Evolutionary conservation across 2,888 invertebrate species (phyloP), one percentile per base, ranked within the genome.

Genomic region (Cheilosia scutellata): DNA sequence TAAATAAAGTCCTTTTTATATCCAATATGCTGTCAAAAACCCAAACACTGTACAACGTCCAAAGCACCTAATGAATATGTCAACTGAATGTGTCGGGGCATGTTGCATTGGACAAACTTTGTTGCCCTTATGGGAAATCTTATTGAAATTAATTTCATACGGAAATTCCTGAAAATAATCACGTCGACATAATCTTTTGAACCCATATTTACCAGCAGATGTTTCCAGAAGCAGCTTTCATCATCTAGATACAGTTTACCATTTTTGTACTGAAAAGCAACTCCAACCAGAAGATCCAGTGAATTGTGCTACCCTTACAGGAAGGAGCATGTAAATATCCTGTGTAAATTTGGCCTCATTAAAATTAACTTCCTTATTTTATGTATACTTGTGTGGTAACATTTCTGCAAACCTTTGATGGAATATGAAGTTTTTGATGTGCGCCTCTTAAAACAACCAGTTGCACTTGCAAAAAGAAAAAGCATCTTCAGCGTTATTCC

Each of bases 351-450:
- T 47, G 47, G 16, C 63, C 40, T 70, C 16, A 70, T 70, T 70
- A 71, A 76, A 76, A 82, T 82, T 77, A 77, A 82, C 77, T 82
- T 82, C 77, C 70, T 71, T 65, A 77, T 65, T 63, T 57, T 75
- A 31, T 71, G 51, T 37, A 44, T 65, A 20, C 62, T 58, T 16
- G 57, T 60, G 51, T 5, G 33, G 27, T 47, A 7, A 20, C 25
- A 65, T n/a, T 9, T 63, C n/a, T 42, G 25, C 47, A 31, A 29
- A 72, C 51, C 58, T 72, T 58, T 58, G 63, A 72, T 40, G 51
- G 63, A 13, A 58, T 49, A 11, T 62, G 40, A 11, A 20, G 42
- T 37, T 44, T 31, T 16, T 33, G 27, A 44, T 42, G 53, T 71
- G 25, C 16, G 42, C 51, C 7, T 29, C 27, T 55, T 9, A 29